Percentiles rank a stretch among this genome's conserved stretches.
Evolutionary conservation across 2,797 vertebrate genomes (phyloP).

Genomic region (Melanotaenia nigrans): DNA sequence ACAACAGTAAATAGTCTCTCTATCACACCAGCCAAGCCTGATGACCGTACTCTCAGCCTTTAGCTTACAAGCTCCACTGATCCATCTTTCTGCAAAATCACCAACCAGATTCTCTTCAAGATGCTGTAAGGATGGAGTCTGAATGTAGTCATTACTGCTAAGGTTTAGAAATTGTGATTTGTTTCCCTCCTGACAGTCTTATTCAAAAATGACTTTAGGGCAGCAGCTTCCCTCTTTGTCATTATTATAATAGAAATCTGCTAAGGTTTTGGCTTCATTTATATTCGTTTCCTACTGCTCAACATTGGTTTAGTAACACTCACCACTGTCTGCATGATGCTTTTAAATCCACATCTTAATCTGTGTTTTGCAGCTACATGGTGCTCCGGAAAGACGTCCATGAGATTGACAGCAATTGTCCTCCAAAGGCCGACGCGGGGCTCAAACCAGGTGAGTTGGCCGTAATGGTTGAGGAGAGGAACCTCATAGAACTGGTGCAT

Average conservation of each 20-base stretch:
- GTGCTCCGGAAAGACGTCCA: conserved; percentile 83
- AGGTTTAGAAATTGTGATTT: neutral
- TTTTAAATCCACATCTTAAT: conserved; percentile 13
- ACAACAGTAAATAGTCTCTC: conserved; percentile 30
- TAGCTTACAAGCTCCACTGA: conserved; percentile 50
- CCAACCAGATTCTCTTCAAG: conserved; percentile 37
- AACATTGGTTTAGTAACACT: neutral
- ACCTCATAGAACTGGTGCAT: conserved; percentile 12
- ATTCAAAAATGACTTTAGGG: conserved; percentile 3
- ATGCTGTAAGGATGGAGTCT: conserved; percentile 18
- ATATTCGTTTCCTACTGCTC: too few species aligned
- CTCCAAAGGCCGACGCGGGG: conserved; percentile 79
- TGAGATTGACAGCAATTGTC: conserved; percentile 75
- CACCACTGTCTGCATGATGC: neutral
- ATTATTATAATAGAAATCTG: conserved; percentile 11
- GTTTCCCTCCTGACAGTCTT: conserved; percentile 1
- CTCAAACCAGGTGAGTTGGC: conserved; percentile 81
- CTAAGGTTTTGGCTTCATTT: neutral
- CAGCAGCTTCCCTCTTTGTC: conserved; percentile 1
- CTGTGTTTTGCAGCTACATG: conserved; percentile 74
- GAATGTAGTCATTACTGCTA: conserved; percentile 12
- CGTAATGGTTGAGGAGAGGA: neutral
- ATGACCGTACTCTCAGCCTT: conserved; percentile 41
- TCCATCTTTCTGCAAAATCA: conserved; percentile 45
- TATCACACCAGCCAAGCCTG: conserved; percentile 30